Conservation (phyloP, 2,888 invertebrate genomes). For the Emesis furor region DNA sequence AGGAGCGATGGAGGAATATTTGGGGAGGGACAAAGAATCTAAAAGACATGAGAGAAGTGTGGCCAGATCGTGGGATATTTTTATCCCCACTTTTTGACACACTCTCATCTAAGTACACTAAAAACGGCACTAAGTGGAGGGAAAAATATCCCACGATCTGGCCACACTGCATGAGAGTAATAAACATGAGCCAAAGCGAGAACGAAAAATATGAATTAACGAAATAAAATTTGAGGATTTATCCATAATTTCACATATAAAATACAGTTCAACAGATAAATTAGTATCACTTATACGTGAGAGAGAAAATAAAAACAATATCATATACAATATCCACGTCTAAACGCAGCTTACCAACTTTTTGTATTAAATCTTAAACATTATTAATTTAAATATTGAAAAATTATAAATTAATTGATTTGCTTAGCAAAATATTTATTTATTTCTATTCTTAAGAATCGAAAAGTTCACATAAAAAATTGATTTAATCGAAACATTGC, state of each 20-base stretch:
- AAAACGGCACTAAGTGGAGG: constrained; percentile 4
- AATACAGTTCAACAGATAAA: background rate
- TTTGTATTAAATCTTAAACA: too few relatives aligned
- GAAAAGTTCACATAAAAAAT: too few relatives aligned
- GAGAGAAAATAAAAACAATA: too few relatives aligned
- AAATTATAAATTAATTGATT: too few relatives aligned
- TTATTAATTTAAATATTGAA: too few relatives aligned
- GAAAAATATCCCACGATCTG: constrained; percentile 14
- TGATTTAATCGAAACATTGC: too few relatives aligned
- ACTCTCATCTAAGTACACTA: constrained; percentile 3
- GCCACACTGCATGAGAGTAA: constrained; percentile 1
- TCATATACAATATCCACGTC: too few relatives aligned
- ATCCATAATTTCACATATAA: background rate
- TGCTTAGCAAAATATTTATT: too few relatives aligned
- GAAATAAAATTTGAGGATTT: background rate
- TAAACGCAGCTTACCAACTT: too few relatives aligned
- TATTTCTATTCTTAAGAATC: too few relatives aligned
- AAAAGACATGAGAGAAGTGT: constrained; percentile 2
- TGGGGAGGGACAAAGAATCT: background rate
- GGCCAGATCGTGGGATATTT: constrained; percentile 7
- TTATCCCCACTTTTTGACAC: constrained; percentile 6
- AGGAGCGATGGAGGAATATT: background rate
- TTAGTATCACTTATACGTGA: too few relatives aligned
- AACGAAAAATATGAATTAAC: background rate
- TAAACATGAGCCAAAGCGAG: background rate